Evolutionary conservation across 2,113 vertebrate species (phyloP).

Genomic region (Eclectus roratus): DNA sequence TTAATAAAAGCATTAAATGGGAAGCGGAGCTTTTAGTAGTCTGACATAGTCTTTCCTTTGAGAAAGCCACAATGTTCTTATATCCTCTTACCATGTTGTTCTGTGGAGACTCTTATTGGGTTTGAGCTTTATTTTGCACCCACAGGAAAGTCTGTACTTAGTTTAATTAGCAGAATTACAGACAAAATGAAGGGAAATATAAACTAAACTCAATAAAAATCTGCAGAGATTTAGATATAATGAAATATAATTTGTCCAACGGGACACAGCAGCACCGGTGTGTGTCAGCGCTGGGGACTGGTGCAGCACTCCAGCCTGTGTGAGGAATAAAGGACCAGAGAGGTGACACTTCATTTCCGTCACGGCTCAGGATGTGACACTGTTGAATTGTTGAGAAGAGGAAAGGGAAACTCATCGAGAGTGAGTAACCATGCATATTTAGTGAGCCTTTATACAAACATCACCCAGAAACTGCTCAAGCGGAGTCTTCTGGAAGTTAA

Average conservation of each 20-base stretch:
- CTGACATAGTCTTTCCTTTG: neutral
- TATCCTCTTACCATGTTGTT: neutral
- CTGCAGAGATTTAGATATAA: fast-evolving
- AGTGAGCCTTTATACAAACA: neutral
- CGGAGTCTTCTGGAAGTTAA: neutral
- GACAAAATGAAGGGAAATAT: neutral
- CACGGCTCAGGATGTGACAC: slow-evolving; percentile 32
- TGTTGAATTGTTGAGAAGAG: slow-evolving; percentile 8
- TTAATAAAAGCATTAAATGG: neutral
- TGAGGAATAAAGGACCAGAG: neutral
- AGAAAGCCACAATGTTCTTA: neutral
- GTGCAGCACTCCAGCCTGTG: neutral
- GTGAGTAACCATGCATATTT: neutral
- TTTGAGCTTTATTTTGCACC: neutral
- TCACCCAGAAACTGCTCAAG: neutral
- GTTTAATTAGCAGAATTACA: neutral
- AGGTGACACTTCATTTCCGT: neutral
- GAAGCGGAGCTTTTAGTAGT: neutral
- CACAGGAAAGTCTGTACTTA: neutral
- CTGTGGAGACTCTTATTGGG: neutral
- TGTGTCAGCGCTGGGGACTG: neutral
- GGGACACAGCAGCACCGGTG: fast-evolving
- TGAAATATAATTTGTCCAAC: fast-evolving
- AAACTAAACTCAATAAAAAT: neutral
- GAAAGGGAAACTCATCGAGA: slow-evolving; percentile 52